These are phyloP conservation scores for Zaprionus gabonicus DNA, from an alignment of 1,140 invertebrate species.

Conservation along the genomic window DNA sequence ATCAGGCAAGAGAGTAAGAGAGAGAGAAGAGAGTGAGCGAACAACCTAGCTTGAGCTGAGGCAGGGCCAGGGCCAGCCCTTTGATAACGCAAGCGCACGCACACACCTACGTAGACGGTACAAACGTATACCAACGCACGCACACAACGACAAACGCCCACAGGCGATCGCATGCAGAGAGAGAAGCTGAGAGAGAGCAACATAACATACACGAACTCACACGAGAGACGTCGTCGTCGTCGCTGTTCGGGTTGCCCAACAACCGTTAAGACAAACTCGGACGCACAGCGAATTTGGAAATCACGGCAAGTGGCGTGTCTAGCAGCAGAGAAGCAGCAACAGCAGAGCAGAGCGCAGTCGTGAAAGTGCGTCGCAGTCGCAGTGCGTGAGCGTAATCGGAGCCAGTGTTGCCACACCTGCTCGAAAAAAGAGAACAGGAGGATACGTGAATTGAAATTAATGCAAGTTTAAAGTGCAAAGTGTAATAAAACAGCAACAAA, in stretches of 20 bases:
- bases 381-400: conserved; percentile 42
- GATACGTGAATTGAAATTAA: not conserved
- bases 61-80: conserved; percentile 69
- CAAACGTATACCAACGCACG: conserved; percentile 23
- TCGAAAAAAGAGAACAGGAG: not conserved
- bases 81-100: conserved; percentile 67
- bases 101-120: conserved; percentile 21
- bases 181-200: conserved; percentile 9
- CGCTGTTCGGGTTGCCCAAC: conserved; percentile 32
- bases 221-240: conserved; percentile 32
- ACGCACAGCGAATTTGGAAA: conserved; percentile 68
- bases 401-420: conserved; percentile 35
- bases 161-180: conserved; percentile 15
- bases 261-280: conserved; percentile 49
- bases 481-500: conserved; percentile 22
- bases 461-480: conserved; percentile 29
- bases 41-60: conserved; percentile 28
- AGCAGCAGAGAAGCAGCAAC: conserved; percentile 4
- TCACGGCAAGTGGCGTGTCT: conserved; percentile 54
- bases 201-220: conserved; percentile 6
- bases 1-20: conserved; percentile 42
- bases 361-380: conserved; percentile 47
- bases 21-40: conserved; percentile 15
- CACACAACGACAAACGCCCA: conserved; percentile 16
- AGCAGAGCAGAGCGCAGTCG: conserved; percentile 20